Conservation (phyloP, 2,888 invertebrate genomes). For the Odiellus spinosus region DNA sequence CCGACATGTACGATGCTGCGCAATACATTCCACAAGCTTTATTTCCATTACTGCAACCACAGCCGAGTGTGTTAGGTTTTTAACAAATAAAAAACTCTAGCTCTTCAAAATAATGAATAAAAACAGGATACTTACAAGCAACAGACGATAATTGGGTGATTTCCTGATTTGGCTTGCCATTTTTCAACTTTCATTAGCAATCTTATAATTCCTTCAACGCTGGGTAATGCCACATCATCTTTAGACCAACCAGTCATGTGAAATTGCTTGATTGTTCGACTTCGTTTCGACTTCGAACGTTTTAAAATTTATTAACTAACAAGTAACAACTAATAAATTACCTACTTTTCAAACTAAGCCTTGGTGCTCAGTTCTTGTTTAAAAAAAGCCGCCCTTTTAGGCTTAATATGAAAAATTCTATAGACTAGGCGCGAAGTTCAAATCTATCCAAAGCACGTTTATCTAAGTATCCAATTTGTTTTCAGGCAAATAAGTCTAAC, state of each 20-base stretch:
- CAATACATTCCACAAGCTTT: constrained; percentile 12
- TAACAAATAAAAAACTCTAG: neutral
- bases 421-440: too few relatives aligned
- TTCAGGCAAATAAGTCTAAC: too few relatives aligned
- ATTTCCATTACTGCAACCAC: neutral
- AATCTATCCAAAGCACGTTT: too few relatives aligned
- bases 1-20: constrained; percentile 10
- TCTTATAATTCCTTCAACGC: constrained; percentile 10
- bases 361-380: too few relatives aligned
- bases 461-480: too few relatives aligned
- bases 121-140: constrained; percentile 15
- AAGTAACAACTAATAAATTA: too few relatives aligned
- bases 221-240: constrained; percentile 13
- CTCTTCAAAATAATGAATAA: neutral
- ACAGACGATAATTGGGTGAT: constrained; percentile 10
- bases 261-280: constrained; percentile 11
- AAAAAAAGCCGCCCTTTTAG: too few relatives aligned
- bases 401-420: too few relatives aligned
- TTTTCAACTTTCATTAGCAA: constrained; percentile 13
- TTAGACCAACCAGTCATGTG: constrained; percentile 13
- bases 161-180: constrained; percentile 11
- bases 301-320: too few relatives aligned
- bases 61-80: neutral
- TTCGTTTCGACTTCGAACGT: too few relatives aligned
- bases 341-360: too few relatives aligned